Conservation (phyloP, 2,888 invertebrate species). For the Bruchidius siliquastri region DNA sequence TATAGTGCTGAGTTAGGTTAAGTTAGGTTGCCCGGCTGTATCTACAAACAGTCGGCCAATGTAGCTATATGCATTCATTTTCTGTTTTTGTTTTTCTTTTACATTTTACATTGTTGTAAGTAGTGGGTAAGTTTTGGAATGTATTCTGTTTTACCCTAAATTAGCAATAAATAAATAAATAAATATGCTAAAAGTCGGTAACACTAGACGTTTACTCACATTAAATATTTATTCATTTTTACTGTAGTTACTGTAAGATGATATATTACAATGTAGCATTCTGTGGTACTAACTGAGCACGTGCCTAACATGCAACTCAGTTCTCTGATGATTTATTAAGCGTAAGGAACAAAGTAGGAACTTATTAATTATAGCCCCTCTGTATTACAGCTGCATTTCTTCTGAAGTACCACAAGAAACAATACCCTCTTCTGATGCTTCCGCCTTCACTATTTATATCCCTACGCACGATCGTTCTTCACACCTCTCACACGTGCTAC, state of each 20-base stretch:
- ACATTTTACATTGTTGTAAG: too few species aligned
- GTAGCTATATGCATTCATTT: too few species aligned
- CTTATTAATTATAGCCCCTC: not conserved
- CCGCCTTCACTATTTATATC: not conserved
- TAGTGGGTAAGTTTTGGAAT: too few species aligned
- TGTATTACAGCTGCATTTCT: not conserved
- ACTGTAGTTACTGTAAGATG: not conserved
- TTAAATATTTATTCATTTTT: not conserved
- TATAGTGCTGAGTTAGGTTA: too few species aligned
- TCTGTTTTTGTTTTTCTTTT: too few species aligned
- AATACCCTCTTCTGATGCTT: not conserved
- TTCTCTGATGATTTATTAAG: not conserved
- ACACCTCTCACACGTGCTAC: not conserved
- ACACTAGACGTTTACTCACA: not conserved
- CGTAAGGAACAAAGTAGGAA: not conserved
- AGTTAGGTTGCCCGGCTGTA: too few species aligned
- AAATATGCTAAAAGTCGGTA: not conserved
- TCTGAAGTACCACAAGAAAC: not conserved
- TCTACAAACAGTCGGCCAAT: too few species aligned
- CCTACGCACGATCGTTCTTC: not conserved
- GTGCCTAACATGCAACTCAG: not conserved
- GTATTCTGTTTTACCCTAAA: too few species aligned
- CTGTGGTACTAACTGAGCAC: not conserved
- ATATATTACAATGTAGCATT: not conserved
- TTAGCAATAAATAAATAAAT: too few species aligned